Evolutionary conservation across 2,888 invertebrate species (phyloP).

Genomic region (Aquatica leii): DNA sequence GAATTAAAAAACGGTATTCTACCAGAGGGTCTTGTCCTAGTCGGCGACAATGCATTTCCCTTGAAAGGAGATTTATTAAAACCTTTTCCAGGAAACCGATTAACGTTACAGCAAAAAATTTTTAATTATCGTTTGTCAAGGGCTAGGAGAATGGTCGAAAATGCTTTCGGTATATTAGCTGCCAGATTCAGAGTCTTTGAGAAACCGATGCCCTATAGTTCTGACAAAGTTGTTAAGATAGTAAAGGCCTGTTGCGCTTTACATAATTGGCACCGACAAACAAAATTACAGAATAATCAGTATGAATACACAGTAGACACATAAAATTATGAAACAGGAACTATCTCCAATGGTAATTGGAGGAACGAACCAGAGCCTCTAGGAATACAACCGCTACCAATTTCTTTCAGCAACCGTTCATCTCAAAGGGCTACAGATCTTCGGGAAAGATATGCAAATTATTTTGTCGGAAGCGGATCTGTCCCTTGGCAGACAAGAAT

Average conservation of each 20-base stretch:
- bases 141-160: conserved; percentile 18
- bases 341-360: conserved; percentile 34
- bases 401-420: conserved; percentile 14
- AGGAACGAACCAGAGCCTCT: conserved; percentile 30
- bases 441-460: conserved; percentile 12
- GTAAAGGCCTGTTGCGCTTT: conserved; percentile 24
- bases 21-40: not conserved
- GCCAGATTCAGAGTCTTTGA: conserved; percentile 17
- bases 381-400: conserved; percentile 31
- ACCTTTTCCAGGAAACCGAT: conserved; percentile 10
- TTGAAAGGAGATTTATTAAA: conserved; percentile 17
- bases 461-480: conserved; percentile 36
- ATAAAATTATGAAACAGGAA: conserved; percentile 34
- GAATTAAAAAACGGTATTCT: not conserved
- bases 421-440: too few relatives aligned
- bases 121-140: conserved; percentile 19
- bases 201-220: conserved; percentile 24
- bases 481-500: conserved; percentile 36
- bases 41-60: conserved; percentile 17
- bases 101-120: conserved; percentile 21
- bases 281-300: conserved; percentile 19
- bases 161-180: conserved; percentile 20
- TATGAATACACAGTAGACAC: not conserved
- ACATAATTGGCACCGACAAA: conserved; percentile 14
- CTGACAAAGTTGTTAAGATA: conserved; percentile 40